These are phyloP conservation scores for Timema cristinae DNA, from an alignment of 2,888 invertebrate genomes.

Conservation along the genomic window DNA sequence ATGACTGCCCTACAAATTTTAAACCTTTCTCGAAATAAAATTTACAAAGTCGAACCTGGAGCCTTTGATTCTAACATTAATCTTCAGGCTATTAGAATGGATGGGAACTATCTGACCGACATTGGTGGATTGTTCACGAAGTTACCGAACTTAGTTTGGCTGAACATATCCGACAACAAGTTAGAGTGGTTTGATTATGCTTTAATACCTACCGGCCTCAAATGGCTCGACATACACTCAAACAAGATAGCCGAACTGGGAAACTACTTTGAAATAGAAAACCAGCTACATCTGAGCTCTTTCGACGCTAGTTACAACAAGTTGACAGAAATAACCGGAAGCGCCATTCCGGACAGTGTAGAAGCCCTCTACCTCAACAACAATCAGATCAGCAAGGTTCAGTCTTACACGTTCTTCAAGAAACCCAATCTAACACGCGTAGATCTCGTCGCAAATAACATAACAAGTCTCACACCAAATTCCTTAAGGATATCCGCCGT, in stretches of 20 bases:
- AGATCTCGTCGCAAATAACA: slow-evolving; percentile 75
- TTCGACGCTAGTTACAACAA: slow-evolving; percentile 80
- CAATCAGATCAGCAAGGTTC: slow-evolving; percentile 76
- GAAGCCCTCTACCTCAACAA: slow-evolving; percentile 74
- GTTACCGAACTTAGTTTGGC: slow-evolving; percentile 75
- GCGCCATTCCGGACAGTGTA: slow-evolving; percentile 78
- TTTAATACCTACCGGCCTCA: slow-evolving; percentile 75
- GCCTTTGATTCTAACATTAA: slow-evolving; percentile 73
- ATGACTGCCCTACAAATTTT: slow-evolving; percentile 75
- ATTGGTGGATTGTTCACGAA: slow-evolving; percentile 76
- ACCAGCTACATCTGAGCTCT: slow-evolving; percentile 69
- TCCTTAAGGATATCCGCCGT: slow-evolving; percentile 72
- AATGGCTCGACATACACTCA: slow-evolving; percentile 80
- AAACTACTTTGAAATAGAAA: slow-evolving; percentile 80
- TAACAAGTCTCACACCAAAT: slow-evolving; percentile 70
- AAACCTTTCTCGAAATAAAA: slow-evolving; percentile 78
- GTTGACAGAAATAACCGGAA: slow-evolving; percentile 75
- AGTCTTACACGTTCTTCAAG: slow-evolving; percentile 82
- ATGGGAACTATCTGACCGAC: slow-evolving; percentile 75
- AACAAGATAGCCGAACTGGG: slow-evolving; percentile 79
- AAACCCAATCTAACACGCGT: slow-evolving; percentile 79
- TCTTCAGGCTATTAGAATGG: slow-evolving; percentile 74
- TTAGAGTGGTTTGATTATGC: slow-evolving; percentile 81
- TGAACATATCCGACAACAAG: slow-evolving; percentile 82
- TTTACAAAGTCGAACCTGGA: slow-evolving; percentile 71